phyloP scores from a whole-genome alignment of 2,888 invertebrate genomes.

The Drosophila nr. perissopoda region DNA sequence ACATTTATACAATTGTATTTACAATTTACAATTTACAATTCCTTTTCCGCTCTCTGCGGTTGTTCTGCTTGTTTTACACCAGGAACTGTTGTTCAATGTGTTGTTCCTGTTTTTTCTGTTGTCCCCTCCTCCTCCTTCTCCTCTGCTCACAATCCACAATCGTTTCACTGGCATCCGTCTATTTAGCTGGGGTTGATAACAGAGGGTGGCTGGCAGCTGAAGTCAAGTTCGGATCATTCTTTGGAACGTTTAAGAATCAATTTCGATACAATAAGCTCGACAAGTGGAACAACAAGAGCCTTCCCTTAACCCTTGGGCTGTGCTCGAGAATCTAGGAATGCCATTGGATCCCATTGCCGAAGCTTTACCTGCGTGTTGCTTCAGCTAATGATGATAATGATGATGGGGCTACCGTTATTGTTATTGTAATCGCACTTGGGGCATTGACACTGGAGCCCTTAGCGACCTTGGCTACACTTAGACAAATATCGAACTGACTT shows the following conservation, averaged over 20 bases:
- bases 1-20: constrained; percentile 63
- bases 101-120: constrained; percentile 44
- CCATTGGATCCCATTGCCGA: constrained; percentile 57
- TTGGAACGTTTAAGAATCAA: constrained; percentile 76
- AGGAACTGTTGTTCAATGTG: constrained; percentile 65
- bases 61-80: constrained; percentile 53
- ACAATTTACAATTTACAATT: constrained; percentile 59
- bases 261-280: constrained; percentile 67
- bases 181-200: constrained; percentile 33
- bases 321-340: constrained; percentile 40
- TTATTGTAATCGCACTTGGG: not conserved
- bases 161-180: constrained; percentile 40
- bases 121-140: not conserved
- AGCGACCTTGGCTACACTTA: constrained; percentile 36
- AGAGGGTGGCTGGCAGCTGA: constrained; percentile 25
- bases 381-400: not conserved
- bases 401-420: not conserved
- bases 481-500: not conserved
- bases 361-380: constrained; percentile 8
- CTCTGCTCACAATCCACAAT: not conserved
- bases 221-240: constrained; percentile 74
- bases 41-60: constrained; percentile 6
- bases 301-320: constrained; percentile 23
- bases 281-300: constrained; percentile 48
- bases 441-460: not conserved